phyloP scores from a whole-genome alignment of 2,797 vertebrate genomes.

The Melanotaenia boesemani region DNA sequence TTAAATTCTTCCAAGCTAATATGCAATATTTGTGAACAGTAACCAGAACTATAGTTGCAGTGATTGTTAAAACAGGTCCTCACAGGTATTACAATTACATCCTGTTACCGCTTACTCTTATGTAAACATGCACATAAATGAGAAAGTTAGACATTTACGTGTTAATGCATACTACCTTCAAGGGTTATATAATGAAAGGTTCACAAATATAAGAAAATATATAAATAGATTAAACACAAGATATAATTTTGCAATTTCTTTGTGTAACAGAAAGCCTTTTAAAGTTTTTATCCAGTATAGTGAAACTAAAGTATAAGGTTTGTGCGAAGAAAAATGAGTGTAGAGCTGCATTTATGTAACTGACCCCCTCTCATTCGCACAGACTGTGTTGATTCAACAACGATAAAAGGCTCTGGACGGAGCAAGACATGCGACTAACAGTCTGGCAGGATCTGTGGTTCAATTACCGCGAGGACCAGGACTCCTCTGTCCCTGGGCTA shows the following conservation, averaged over 20 bases:
- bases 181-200: too few species aligned
- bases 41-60: neutral
- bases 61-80: too few species aligned
- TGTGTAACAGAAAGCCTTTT: neutral
- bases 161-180: too few species aligned
- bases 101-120: neutral
- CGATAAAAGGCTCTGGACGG: constrained; percentile 67
- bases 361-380: constrained; percentile 49
- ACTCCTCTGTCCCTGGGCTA: constrained; percentile 75
- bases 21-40: neutral
- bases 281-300: neutral
- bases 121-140: too few species aligned
- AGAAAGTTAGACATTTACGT: too few species aligned
- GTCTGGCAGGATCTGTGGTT: constrained; percentile 72
- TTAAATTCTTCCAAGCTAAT: neutral
- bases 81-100: neutral
- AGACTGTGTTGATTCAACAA: constrained; percentile 63
- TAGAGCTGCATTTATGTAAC: constrained; percentile 56
- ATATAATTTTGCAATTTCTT: neutral
- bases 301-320: constrained; percentile 14
- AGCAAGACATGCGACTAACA: constrained; percentile 73
- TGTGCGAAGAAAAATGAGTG: constrained; percentile 27
- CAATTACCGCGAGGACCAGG: constrained; percentile 77
- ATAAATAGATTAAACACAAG: too few species aligned
- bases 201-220: too few species aligned